A percentile compares a stretch with the other conserved stretches of the same genome.
phyloP scores from a whole-genome alignment of 1,140 invertebrate genomes.

The Drosophila kanapiae region DNA sequence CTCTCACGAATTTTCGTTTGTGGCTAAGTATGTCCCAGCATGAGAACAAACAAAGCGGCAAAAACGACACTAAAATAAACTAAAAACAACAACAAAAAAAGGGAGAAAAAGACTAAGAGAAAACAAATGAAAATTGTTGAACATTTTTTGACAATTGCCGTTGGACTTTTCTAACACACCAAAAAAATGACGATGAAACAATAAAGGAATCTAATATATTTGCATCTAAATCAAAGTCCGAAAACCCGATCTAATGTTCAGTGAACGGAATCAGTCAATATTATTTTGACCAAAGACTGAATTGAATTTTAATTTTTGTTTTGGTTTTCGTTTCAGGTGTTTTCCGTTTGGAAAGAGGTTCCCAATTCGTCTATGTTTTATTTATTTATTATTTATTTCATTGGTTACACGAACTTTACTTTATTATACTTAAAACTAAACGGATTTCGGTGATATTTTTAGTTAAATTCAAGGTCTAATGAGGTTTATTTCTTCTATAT shows the following conservation, averaged over 20 bases:
- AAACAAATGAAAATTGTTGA: conserved; percentile 1
- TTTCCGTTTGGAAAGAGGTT: no score
- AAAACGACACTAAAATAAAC: conserved; percentile 3
- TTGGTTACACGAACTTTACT: not conserved
- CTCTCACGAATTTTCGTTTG: conserved; percentile 7
- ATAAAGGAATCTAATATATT: conserved; percentile 12
- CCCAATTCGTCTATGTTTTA: no score
- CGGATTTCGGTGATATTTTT: no score
- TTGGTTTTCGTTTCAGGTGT: no score
- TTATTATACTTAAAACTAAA: no score
- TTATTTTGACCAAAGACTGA: not conserved
- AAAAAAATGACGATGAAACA: not conserved
- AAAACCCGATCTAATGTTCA: no score
- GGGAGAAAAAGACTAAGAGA: not conserved
- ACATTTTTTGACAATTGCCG: conserved; percentile 27
- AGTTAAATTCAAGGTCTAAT: not conserved
- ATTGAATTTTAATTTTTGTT: not conserved
- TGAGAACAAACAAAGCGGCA: conserved; percentile 15
- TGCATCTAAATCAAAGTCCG: conserved; percentile 9
- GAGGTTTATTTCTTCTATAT: not conserved
- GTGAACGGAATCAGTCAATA: not conserved
- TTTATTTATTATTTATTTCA: not conserved
- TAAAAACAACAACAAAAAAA: not conserved
- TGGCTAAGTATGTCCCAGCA: conserved; percentile 24
- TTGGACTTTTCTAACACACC: conserved; percentile 7